Percentiles rank a stretch among this genome's conserved stretches.
phyloP scores from a whole-genome alignment of 2,113 vertebrate species.

The Macquaria australasica region DNA sequence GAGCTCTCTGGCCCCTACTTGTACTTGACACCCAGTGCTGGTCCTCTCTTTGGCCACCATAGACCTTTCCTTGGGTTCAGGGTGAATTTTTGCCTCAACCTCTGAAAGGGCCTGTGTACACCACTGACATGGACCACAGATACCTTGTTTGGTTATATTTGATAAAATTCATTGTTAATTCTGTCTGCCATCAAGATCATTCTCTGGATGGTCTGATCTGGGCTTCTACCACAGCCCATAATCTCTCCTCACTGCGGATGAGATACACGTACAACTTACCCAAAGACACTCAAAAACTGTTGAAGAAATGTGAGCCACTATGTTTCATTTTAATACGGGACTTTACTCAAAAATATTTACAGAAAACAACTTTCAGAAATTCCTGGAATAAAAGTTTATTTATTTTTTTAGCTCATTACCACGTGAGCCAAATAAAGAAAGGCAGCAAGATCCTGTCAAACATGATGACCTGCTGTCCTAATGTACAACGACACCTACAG shows the following conservation, averaged over 20 bases:
- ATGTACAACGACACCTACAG: constrained; percentile 21
- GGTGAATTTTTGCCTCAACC: background rate
- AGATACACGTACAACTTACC: background rate
- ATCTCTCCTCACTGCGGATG: background rate
- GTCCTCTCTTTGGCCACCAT: background rate
- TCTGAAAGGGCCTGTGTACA: background rate
- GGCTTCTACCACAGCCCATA: background rate
- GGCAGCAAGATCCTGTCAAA: constrained; percentile 19
- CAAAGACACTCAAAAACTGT: background rate
- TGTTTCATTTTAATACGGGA: background rate
- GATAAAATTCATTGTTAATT: background rate
- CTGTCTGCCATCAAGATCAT: background rate
- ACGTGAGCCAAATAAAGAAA: constrained; percentile 15
- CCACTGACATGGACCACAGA: background rate
- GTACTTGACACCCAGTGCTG: background rate
- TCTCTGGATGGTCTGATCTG: background rate
- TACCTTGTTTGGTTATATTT: too few relatives aligned
- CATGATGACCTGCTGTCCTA: constrained; percentile 5
- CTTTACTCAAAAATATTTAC: constrained; percentile 35
- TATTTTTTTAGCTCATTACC: background rate
- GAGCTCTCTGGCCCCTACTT: background rate
- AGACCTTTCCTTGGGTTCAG: background rate
- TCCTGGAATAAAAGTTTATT: constrained; percentile 21
- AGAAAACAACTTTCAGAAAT: constrained; percentile 26
- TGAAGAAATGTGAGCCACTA: background rate